Evolutionary conservation across 2,113 vertebrate species (phyloP).

Genomic region (Nothoprocta pentlandii): DNA sequence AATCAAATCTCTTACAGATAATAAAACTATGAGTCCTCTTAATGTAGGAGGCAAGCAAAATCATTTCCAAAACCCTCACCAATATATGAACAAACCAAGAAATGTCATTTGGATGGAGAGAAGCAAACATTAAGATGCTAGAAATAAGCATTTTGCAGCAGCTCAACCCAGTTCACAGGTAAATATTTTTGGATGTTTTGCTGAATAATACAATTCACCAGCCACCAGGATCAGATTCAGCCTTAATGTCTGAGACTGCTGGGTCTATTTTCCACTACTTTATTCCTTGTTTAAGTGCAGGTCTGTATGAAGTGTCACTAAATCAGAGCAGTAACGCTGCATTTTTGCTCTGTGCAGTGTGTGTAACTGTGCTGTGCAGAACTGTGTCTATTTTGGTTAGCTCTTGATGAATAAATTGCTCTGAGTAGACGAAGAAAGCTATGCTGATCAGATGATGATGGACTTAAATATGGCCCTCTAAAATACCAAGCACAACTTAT

Average conservation of each 20-base stretch:
- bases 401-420: neutral
- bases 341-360: neutral
- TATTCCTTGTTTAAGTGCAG: neutral
- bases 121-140: neutral
- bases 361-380: neutral
- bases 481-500: neutral
- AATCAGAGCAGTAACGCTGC: neutral
- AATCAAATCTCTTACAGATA: fast-evolving
- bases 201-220: neutral
- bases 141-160: neutral
- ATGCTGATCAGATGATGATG: neutral
- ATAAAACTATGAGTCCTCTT: neutral
- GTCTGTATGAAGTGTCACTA: neutral
- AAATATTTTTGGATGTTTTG: neutral
- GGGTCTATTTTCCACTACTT: neutral
- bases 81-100: neutral
- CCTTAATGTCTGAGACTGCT: neutral
- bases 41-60: neutral
- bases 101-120: neutral
- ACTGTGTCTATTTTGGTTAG: neutral
- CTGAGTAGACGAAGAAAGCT: neutral
- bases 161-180: neutral
- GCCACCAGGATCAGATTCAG: neutral
- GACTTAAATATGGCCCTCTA: neutral
- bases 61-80: neutral